These are phyloP conservation scores for Stenoptilia bipunctidactyla DNA, from an alignment of 2,888 invertebrate genomes.

Conservation along the genomic window DNA sequence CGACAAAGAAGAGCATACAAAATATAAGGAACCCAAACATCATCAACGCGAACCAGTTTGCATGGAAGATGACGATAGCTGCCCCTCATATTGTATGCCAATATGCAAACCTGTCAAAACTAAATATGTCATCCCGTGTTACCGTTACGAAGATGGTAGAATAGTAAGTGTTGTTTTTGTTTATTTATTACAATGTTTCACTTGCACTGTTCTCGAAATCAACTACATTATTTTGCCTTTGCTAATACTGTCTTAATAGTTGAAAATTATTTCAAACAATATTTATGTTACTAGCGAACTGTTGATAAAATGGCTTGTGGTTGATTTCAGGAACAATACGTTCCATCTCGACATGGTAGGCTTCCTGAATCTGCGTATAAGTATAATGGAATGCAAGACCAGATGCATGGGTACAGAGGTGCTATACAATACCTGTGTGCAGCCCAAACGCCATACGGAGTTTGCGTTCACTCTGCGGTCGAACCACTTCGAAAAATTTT, in stretches of 20 bases:
- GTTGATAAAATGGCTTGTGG: conserved; percentile 19
- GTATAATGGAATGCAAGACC: conserved; percentile 57
- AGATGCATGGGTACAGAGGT: conserved; percentile 53
- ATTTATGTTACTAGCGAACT: background rate
- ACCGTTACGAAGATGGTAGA: conserved; percentile 59
- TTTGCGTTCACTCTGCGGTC: conserved; percentile 34
- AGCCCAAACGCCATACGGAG: conserved; percentile 15
- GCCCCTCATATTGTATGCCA: conserved; percentile 16
- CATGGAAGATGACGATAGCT: background rate
- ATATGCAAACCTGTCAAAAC: conserved; percentile 35
- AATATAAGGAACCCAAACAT: background rate
- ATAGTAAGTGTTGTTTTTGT: conserved; percentile 41
- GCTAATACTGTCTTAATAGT: no score
- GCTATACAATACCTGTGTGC: conserved; percentile 46
- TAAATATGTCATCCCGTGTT: conserved; percentile 60
- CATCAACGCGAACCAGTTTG: background rate
- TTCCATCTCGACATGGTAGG: conserved; percentile 51
- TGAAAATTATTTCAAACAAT: no score
- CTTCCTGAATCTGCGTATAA: conserved; percentile 47
- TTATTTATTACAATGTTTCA: conserved; percentile 1
- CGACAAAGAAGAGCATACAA: no score
- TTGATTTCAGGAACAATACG: conserved; percentile 66
- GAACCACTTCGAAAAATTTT: conserved; percentile 37
- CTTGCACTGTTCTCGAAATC: conserved; percentile 19
- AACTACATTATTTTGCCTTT: conserved; percentile 13